Base-by-base conservation (phyloP, 2,888 invertebrate genomes). In the Leptopterna dolabrata region DNA sequence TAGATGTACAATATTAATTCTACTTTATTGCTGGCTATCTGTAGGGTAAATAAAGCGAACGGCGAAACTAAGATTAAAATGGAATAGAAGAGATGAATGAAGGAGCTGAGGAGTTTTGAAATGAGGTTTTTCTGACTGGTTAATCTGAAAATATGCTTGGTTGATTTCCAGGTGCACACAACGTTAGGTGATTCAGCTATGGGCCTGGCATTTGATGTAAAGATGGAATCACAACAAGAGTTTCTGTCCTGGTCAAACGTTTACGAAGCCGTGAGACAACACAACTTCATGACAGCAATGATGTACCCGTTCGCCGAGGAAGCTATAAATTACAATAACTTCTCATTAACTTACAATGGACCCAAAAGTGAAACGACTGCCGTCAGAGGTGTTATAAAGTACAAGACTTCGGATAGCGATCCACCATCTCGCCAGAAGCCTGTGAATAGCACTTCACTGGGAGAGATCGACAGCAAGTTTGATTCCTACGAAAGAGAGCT, bases 121-220 rank as follows among this genome's bases (percentile, higher is more conserved):
- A n/a, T n/a, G n/a, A n/a, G n/a, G n/a, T n/a, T n/a, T n/a, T n/a
- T n/a, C n/a, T n/a, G n/a, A n/a, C n/a, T n/a, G n/a, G n/a, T n/a
- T n/a, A n/a, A n/a, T n/a, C n/a, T 36, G 7, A 36, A 4, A 36
- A 36, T 36, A 36, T 36, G 36, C 36, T 4, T 36, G 36, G 7
- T 36, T 36, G 36, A 36, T 76, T 41, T 45, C n/a, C 80, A 45
- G 29, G 45, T 45, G 1, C 45, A 43, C 43, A 80, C 43, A 13
- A 45, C 80, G 13, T 3, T 43, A 19, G 45, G 78, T 7, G 55
- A 55, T 7, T 16, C 7, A 0, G 7, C 41, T 88, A 92, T 93
- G 87, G 94, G 95, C 19, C 91, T 93, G 89, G 92, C 92, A 76
- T 93, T 94, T 92, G 93, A 93, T 51, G 89, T 94, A 6, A 92